phyloP scores from a whole-genome alignment of 2,113 vertebrate species.

The Albula glossodonta region DNA sequence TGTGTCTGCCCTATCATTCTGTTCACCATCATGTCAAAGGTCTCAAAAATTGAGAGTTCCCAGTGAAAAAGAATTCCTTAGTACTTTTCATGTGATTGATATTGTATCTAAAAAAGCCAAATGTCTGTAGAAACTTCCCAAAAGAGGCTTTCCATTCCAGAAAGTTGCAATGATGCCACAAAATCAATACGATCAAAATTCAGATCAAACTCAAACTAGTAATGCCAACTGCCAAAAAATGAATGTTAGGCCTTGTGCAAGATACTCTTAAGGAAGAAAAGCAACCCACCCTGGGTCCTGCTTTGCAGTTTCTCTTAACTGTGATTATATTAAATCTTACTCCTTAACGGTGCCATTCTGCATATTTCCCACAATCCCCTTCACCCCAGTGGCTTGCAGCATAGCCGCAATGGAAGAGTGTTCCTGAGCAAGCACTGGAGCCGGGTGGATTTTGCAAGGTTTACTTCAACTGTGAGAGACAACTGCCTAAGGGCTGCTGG shows the following conservation, averaged over 20 bases:
- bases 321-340: background rate
- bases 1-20: background rate
- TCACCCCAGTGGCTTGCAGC: background rate
- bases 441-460: slow-evolving; percentile 12
- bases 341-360: background rate
- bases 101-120: too few relatives aligned
- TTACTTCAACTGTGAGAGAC: slow-evolving; percentile 14
- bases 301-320: background rate
- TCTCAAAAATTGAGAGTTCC: too few relatives aligned
- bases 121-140: too few relatives aligned
- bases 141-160: too few relatives aligned
- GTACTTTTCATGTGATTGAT: too few relatives aligned
- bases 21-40: too few relatives aligned
- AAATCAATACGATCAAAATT: background rate
- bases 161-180: too few relatives aligned
- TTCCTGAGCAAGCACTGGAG: slow-evolving; percentile 7
- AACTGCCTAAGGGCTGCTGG: slow-evolving; percentile 27
- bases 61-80: too few relatives aligned
- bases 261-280: background rate
- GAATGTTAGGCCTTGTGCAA: background rate
- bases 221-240: background rate
- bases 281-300: background rate
- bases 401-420: background rate
- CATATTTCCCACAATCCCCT: slow-evolving; percentile 12
- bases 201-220: too few relatives aligned